A percentile compares a stretch with the other conserved stretches of the same genome.
These are phyloP conservation scores for Dendrolimus houi DNA, from an alignment of 2,888 invertebrate species.

Conservation along the genomic window DNA sequence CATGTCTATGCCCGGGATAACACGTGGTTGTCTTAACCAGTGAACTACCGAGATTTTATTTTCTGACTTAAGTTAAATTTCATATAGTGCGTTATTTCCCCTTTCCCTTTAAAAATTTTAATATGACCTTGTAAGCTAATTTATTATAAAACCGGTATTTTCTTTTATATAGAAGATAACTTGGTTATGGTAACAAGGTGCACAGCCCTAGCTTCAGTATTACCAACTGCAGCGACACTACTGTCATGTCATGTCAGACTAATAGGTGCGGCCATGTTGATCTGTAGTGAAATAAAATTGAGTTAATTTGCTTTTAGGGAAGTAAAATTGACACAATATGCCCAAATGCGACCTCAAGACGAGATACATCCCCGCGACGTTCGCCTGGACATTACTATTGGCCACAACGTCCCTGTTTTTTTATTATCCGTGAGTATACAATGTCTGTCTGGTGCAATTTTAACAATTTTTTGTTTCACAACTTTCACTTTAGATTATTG, in stretches of 20 bases:
- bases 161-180: no score
- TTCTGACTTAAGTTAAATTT: no score
- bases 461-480: constrained; percentile 62
- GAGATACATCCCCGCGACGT: constrained; percentile 97
- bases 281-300: constrained; percentile 70
- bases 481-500: constrained; percentile 66
- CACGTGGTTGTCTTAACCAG: no score
- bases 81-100: no score
- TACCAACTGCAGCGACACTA: constrained; percentile 21
- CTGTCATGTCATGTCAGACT: constrained; percentile 54
- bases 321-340: constrained; percentile 80
- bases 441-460: constrained; percentile 48
- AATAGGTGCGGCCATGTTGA: constrained; percentile 80
- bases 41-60: no score
- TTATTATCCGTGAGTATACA: constrained; percentile 95
- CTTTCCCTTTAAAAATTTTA: no score
- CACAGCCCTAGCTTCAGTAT: not conserved
- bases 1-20: no score
- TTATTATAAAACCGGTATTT: no score
- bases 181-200: no score
- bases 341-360: constrained; percentile 98
- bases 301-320: constrained; percentile 65
- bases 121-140: no score
- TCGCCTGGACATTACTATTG: constrained; percentile 97
- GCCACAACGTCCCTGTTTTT: constrained; percentile 96